Percentiles rank a stretch among this genome's conserved stretches.
phyloP scores from a whole-genome alignment of 2,888 invertebrate genomes.

The Andrena fulva region DNA sequence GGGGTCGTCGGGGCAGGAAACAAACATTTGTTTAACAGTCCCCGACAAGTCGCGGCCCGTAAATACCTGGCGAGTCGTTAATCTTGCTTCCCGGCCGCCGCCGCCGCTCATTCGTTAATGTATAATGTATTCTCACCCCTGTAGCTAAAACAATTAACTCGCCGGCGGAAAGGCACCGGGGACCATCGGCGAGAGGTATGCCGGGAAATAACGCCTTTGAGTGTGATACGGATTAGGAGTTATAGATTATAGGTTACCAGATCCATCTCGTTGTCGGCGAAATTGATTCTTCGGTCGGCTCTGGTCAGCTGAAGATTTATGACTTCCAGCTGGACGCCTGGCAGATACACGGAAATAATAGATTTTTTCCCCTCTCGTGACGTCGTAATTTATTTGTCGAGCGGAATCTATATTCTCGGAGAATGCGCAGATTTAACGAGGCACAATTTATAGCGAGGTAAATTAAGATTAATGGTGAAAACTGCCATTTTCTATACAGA shows the following conservation, averaged over 20 bases:
- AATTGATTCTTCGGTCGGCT: constrained; percentile 56
- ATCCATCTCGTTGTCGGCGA: constrained; percentile 44
- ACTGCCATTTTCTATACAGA: too few relatives aligned
- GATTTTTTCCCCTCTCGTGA: constrained; percentile 27
- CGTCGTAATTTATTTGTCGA: constrained; percentile 40
- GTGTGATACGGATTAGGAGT: constrained; percentile 50
- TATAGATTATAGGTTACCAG: constrained; percentile 56
- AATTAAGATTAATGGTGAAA: constrained; percentile 4
- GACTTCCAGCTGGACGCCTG: constrained; percentile 29
- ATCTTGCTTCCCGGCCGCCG: constrained; percentile 75
- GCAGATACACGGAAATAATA: constrained; percentile 22
- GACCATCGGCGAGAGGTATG: constrained; percentile 32
- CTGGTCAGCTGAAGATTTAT: constrained; percentile 41
- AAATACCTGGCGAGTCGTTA: constrained; percentile 79
- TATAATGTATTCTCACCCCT: constrained; percentile 80
- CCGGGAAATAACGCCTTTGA: constrained; percentile 40
- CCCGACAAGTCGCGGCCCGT: constrained; percentile 77
- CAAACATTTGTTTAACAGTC: constrained; percentile 82
- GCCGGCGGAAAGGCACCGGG: constrained; percentile 27
- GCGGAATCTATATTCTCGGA: background rate
- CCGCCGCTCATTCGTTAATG: constrained; percentile 76
- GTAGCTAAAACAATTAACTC: constrained; percentile 79
- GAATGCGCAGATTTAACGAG: constrained; percentile 10
- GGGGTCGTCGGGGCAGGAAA: constrained; percentile 63
- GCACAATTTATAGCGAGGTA: background rate